A percentile compares a stretch with the other conserved stretches of the same genome.
Conservation (phyloP, 2,797 vertebrate genomes). For the Dendrocincla tyrannina region DNA sequence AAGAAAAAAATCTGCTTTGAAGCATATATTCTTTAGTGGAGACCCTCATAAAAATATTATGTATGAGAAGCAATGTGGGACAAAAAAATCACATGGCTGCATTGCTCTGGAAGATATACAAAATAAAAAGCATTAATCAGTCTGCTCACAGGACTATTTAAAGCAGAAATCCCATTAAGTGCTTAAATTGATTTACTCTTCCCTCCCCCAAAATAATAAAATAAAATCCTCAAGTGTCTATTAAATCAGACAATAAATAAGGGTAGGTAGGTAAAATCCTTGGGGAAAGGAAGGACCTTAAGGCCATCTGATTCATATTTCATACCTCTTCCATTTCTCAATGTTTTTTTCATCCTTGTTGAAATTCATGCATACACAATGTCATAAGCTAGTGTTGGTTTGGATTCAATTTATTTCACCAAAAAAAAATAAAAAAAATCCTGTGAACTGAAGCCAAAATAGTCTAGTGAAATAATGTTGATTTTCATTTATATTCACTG, state of each 20-base stretch:
- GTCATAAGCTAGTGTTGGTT: conserved; percentile 15
- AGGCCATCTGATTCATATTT: conserved; percentile 69
- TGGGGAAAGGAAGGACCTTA: conserved; percentile 25
- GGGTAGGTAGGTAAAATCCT: conserved; percentile 44
- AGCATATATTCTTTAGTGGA: neutral
- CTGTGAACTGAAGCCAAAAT: conserved; percentile 37
- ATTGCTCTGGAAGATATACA: conserved; percentile 5
- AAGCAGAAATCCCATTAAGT: conserved; percentile 44
- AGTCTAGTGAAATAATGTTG: conserved; percentile 28
- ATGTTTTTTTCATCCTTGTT: neutral
- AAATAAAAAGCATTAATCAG: conserved; percentile 61
- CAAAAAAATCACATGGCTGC: neutral
- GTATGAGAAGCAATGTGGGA: neutral
- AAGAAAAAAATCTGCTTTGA: neutral
- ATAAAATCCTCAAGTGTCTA: conserved; percentile 46
- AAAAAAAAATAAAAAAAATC: neutral
- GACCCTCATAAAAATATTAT: neutral
- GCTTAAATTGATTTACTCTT: conserved; percentile 48
- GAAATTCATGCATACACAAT: conserved; percentile 52
- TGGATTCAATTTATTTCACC: conserved; percentile 43
- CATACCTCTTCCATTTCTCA: conserved; percentile 13
- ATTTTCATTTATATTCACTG: conserved; percentile 60
- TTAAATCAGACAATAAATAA: conserved; percentile 66
- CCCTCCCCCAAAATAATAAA: conserved; percentile 31
- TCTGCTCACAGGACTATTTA: conserved; percentile 42